Conservation (phyloP, 2,797 vertebrate species). For the Artibeus lituratus region DNA sequence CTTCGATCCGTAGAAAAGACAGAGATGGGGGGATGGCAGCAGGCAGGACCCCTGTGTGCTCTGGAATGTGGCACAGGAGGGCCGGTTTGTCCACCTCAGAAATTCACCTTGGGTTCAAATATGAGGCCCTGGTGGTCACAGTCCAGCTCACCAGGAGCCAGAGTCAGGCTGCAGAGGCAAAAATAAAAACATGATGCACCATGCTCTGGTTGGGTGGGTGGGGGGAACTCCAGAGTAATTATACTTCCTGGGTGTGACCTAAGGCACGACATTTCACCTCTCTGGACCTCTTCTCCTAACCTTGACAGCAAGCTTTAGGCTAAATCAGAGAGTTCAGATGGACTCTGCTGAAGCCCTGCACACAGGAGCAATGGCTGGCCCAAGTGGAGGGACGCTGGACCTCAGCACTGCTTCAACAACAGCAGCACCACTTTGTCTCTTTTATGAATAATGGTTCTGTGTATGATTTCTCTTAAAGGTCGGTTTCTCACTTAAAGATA, state of each 20-base stretch:
- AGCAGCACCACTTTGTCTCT: background rate
- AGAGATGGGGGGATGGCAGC: background rate
- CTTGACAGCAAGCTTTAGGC: background rate
- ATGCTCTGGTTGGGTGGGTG: background rate
- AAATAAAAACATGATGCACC: accelerated
- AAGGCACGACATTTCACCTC: background rate
- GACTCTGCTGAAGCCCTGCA: background rate
- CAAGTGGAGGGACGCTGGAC: accelerated
- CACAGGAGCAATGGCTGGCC: background rate
- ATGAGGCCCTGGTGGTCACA: background rate
- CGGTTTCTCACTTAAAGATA: background rate
- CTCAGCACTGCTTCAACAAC: background rate
- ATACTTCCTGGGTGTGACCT: background rate
- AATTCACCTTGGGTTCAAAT: background rate
- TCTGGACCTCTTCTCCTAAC: background rate
- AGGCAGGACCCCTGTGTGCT: accelerated
- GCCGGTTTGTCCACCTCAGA: background rate
- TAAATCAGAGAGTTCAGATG: background rate
- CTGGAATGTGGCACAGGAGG: background rate
- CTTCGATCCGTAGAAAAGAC: background rate
- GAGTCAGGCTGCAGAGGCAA: background rate
- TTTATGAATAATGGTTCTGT: background rate
- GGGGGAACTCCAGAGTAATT: background rate
- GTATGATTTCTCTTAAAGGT: background rate
- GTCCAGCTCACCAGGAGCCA: background rate